Conservation (phyloP, 2,888 invertebrate species). For the Acronicta aceris region DNA sequence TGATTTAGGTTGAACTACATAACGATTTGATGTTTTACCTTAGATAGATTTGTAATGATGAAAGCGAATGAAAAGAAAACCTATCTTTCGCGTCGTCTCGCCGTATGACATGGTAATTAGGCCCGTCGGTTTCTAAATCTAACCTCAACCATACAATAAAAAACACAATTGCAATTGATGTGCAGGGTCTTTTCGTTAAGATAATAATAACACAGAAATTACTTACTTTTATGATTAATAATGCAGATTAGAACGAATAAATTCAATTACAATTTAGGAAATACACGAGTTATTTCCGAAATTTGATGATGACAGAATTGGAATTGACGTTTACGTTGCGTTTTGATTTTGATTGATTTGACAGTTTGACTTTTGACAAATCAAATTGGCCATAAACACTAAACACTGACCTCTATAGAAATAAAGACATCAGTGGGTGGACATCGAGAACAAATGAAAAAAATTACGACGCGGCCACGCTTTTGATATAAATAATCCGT, state of each 20-base stretch:
- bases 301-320: conserved; percentile 8
- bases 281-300: conserved; percentile 35
- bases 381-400: no score
- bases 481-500: no score
- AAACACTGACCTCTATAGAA: no score
- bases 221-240: conserved; percentile 34
- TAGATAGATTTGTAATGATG: no score
- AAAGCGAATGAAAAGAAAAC: neutral
- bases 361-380: no score
- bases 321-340: conserved; percentile 26
- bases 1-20: no score
- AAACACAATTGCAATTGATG: neutral
- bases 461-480: no score
- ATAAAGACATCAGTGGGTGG: no score
- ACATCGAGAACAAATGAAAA: no score
- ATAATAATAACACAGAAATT: neutral
- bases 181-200: neutral
- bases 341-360: neutral
- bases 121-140: neutral
- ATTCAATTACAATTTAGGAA: conserved; percentile 12
- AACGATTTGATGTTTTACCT: no score
- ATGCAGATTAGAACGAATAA: conserved; percentile 17
- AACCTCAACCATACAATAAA: conserved; percentile 27
- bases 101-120: neutral
- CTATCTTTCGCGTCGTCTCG: neutral